Base-by-base conservation (phyloP, 2,113 vertebrate species). In the Barnardius zonarius region DNA sequence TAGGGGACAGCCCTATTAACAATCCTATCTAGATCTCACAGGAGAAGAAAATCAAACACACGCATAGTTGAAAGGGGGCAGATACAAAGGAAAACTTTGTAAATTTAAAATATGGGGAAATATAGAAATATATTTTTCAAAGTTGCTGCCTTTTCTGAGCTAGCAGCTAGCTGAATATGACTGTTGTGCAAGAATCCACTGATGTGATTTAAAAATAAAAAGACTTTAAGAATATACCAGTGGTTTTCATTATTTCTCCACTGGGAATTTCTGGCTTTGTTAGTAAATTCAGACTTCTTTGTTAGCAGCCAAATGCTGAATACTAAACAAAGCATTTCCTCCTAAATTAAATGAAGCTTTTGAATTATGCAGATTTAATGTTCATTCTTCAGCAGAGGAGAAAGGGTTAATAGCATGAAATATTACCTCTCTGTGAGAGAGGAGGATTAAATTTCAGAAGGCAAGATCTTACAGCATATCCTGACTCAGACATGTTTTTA, bases 401-500 rank as follows among this genome's bases (percentile, higher is more conserved):
- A 83, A 91, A 81, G 74, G 46, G 89, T 79, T 94, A 90, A 81
- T 51, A 41, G 49, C 11, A 11, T 94, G 55, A 96, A 94, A 70
- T 88, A 92, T 75, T 67, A 88, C 48, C 73, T 66, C 62, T 95
- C 88, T 77, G 59, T 52, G 16, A 55, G 62, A 93, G 46, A 96
- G 86, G 70, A 78, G 70, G 30, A 62, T 92, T 97, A 84, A 92
- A 94, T 96, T 97, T 92, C 86, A 95, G 75, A 95, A 95, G 75
- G 66, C 61, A 83, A 91, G 78, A 93, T 93, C 93, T 96, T 94
- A 82, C 54, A 85, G 89, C 87, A 51, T 80, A 93, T 95, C 76
- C 92, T 97, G 95, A 97, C 91, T 98, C 94, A 97, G 96, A 95
- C 88, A 83, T 61, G 91, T 92, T 96, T 98, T 96, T 97, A 97